phyloP scores from a whole-genome alignment of 2,113 vertebrate species.

The Corythaixoides concolor region DNA sequence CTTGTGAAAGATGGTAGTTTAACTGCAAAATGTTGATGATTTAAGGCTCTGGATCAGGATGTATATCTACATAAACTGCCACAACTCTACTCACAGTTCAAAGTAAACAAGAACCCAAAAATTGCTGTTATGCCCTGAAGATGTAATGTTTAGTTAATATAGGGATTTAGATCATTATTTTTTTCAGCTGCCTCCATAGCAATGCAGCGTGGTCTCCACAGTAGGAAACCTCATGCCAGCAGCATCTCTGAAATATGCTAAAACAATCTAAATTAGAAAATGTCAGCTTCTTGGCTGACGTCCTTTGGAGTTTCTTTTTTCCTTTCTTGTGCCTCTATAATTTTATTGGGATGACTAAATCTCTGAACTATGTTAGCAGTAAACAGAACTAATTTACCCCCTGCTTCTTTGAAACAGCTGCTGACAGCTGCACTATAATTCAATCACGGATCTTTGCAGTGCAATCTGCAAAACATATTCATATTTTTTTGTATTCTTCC shows the following conservation, averaged over 20 bases:
- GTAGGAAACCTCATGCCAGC: conserved; percentile 30
- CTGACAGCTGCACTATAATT: conserved; percentile 80
- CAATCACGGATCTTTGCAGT: conserved; percentile 69
- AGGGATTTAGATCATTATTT: background rate
- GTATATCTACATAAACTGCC: background rate
- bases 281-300: conserved; percentile 28
- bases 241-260: conserved; percentile 50
- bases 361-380: conserved; percentile 81
- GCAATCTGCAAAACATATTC: conserved; percentile 55
- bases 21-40: background rate
- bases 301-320: conserved; percentile 56
- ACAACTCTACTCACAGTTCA: background rate
- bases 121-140: background rate
- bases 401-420: conserved; percentile 80
- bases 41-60: background rate
- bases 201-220: conserved; percentile 2
- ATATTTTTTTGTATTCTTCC: conserved; percentile 31
- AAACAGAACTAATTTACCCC: conserved; percentile 84
- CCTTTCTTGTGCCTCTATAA: conserved; percentile 74
- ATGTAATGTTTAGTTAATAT: background rate
- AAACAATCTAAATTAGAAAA: conserved; percentile 42
- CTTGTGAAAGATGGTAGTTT: background rate
- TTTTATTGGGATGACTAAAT: conserved; percentile 85
- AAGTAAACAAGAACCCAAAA: background rate
- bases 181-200: conserved; percentile 24